Percentiles rank a stretch among this genome's conserved stretches.
Evolutionary conservation across 2,888 invertebrate species (phyloP).

Genomic region (Entomobrya multifasciata): DNA sequence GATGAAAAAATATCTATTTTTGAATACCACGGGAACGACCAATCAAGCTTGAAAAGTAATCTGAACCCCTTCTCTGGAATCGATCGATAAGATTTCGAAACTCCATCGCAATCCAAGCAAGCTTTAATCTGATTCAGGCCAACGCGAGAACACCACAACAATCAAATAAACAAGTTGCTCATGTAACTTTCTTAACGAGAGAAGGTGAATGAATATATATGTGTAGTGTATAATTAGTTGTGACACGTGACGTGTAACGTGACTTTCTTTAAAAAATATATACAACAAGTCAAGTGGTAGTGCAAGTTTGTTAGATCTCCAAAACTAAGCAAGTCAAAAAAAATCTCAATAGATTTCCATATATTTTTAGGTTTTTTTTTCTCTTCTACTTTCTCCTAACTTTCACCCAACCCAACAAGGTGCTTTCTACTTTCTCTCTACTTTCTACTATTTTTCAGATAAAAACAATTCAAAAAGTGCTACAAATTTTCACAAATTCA

Average conservation of each 20-base stretch:
- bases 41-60: slow-evolving; percentile 76
- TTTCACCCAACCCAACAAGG: slow-evolving; percentile 8
- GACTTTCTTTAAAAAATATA: neutral
- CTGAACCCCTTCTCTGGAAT: slow-evolving; percentile 77
- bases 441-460: slow-evolving; percentile 1
- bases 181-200: slow-evolving; percentile 7
- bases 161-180: slow-evolving; percentile 25
- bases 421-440: slow-evolving; percentile 48
- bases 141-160: neutral
- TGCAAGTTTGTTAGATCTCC: neutral
- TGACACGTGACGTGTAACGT: slow-evolving; percentile 24
- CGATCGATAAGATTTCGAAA: slow-evolving; percentile 76
- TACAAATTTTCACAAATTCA: no score
- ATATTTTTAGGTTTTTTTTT: no score
- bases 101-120: slow-evolving; percentile 73
- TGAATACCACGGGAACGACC: slow-evolving; percentile 72
- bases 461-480: neutral
- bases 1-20: no score
- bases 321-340: neutral
- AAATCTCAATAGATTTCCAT: neutral
- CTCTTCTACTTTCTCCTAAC: slow-evolving; percentile 20
- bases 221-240: neutral
- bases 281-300: slow-evolving; percentile 1
- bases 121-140: slow-evolving; percentile 55
- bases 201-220: neutral